Conservation (phyloP, 1,140 invertebrate genomes). For the Micrasema minimum region DNA sequence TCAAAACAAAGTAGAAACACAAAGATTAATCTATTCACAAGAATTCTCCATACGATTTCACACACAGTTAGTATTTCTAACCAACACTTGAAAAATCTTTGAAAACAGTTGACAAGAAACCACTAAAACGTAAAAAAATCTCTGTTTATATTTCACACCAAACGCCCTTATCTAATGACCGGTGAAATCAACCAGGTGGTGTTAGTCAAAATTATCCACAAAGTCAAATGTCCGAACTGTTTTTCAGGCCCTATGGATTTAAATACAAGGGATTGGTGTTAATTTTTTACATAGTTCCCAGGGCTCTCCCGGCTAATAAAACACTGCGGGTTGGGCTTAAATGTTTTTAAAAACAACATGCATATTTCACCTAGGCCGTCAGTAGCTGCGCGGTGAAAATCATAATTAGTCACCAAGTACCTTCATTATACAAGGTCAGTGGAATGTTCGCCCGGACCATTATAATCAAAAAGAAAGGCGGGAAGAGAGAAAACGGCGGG, state of each 20-base stretch:
- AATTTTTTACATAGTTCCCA: constrained; percentile 5
- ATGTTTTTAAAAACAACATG: constrained; percentile 40
- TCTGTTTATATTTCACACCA: constrained; percentile 36
- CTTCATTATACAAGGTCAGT: constrained; percentile 46
- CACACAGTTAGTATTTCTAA: too few species aligned
- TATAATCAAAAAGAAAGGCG: constrained; percentile 33
- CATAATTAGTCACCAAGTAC: constrained; percentile 52
- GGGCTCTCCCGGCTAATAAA: not conserved
- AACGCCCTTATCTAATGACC: constrained; percentile 32
- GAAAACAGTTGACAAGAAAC: constrained; percentile 31
- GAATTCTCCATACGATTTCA: too few species aligned
- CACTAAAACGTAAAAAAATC: constrained; percentile 33
- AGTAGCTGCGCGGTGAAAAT: constrained; percentile 46
- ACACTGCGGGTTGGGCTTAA: constrained; percentile 14
- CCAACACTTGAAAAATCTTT: too few species aligned
- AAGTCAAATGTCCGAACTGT: not conserved
- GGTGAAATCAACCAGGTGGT: not conserved
- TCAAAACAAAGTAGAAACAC: too few species aligned
- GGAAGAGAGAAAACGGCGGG: constrained; percentile 19
- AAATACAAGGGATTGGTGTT: not conserved
- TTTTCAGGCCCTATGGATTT: not conserved
- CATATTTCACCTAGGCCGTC: constrained; percentile 32
- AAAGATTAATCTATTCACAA: too few species aligned
- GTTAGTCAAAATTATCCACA: not conserved
- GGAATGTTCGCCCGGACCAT: constrained; percentile 36